Evolutionary conservation across 2,888 invertebrate species (phyloP).

Genomic region (Oegoconia quadripuncta): DNA sequence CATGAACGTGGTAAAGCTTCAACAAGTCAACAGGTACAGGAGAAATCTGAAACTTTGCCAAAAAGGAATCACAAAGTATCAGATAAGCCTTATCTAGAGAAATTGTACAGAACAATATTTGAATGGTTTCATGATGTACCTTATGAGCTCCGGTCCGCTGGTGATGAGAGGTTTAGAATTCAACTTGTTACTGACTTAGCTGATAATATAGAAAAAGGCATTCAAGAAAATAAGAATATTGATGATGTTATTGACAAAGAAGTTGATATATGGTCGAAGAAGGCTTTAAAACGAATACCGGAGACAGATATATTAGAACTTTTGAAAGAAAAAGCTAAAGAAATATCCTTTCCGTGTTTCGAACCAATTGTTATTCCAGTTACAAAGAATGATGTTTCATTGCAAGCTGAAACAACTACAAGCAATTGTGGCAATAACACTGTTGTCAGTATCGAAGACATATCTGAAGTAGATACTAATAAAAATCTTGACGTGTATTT

Average conservation of each 20-base stretch:
- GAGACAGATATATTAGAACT: background rate
- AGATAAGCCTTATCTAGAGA: slow-evolving; percentile 7
- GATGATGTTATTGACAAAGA: slow-evolving; percentile 13
- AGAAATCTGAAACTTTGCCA: no score
- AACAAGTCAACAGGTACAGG: background rate
- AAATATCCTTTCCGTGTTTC: background rate
- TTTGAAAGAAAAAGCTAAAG: slow-evolving; percentile 11
- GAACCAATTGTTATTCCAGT: background rate
- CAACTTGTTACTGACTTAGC: slow-evolving; percentile 14
- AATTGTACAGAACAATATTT: slow-evolving; percentile 10
- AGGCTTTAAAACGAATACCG: slow-evolving; percentile 3
- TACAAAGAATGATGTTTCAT: background rate
- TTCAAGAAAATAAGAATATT: slow-evolving; percentile 4
- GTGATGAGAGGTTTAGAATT: slow-evolving; percentile 4
- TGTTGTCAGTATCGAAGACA: background rate
- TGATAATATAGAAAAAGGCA: slow-evolving; percentile 5
- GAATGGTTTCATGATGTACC: slow-evolving; percentile 15
- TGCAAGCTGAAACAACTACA: background rate
- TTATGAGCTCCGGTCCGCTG: slow-evolving; percentile 1
- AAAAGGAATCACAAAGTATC: background rate
- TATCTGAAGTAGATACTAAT: background rate
- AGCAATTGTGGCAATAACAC: background rate
- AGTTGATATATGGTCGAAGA: slow-evolving; percentile 14
- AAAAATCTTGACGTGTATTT: slow-evolving; percentile 5
- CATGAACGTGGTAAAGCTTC: background rate